Percentiles rank a stretch among this genome's conserved stretches.
Evolutionary conservation across 1,140 invertebrate genomes (phyloP).

Genomic region (Vanessa atalanta): DNA sequence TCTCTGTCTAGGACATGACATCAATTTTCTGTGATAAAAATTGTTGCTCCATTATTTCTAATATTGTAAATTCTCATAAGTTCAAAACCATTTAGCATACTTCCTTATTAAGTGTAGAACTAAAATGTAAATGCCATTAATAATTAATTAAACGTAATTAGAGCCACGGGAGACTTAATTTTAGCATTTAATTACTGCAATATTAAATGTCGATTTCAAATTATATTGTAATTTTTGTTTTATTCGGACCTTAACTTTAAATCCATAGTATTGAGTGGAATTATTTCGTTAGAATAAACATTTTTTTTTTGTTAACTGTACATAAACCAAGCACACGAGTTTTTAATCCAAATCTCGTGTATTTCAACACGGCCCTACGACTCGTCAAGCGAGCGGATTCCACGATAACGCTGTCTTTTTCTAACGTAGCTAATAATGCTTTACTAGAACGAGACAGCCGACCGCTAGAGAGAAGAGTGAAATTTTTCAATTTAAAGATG

Average conservation of each 20-base stretch:
- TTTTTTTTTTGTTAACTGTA: conserved; percentile 50
- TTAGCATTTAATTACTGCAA: neutral
- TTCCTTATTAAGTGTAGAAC: too few relatives aligned
- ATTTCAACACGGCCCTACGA: conserved; percentile 68
- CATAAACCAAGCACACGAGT: conserved; percentile 49
- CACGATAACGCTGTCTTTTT: conserved; percentile 48
- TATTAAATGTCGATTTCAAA: neutral
- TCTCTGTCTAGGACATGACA: too few relatives aligned
- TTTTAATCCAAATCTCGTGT: conserved; percentile 74
- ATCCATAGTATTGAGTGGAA: too few relatives aligned
- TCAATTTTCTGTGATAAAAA: too few relatives aligned
- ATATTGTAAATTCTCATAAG: too few relatives aligned
- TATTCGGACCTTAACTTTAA: too few relatives aligned
- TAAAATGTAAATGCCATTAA: neutral
- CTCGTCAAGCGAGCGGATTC: conserved; percentile 57
- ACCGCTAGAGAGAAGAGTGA: conserved; percentile 8
- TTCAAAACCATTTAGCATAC: too few relatives aligned
- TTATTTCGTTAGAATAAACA: too few relatives aligned
- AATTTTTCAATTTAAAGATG: conserved; percentile 53
- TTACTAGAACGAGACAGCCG: conserved; percentile 42
- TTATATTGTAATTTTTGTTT: too few relatives aligned
- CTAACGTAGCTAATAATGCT: conserved; percentile 37
- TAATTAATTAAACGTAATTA: neutral
- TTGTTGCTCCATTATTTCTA: too few relatives aligned
- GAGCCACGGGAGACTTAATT: neutral